Evolutionary conservation across 2,113 vertebrate species (phyloP).

Genomic region (Stegastes partitus): DNA sequence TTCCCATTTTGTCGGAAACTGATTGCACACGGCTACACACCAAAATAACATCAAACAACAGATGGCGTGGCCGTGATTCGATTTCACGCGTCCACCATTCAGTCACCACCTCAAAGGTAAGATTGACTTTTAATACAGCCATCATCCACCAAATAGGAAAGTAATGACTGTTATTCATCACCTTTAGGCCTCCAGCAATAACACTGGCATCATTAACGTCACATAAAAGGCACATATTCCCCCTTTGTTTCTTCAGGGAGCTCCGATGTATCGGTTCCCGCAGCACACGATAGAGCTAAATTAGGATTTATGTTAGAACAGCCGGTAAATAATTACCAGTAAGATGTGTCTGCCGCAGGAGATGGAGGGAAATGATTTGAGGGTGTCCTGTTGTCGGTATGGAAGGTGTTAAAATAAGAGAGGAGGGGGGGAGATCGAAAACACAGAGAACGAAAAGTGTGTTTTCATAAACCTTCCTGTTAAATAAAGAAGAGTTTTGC

Average conservation of each 20-base stretch:
- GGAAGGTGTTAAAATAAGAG: not conserved
- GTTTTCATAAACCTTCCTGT: no score
- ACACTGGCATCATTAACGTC: conserved; percentile 33
- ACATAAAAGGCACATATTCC: conserved; percentile 36
- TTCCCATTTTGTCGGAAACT: conserved; percentile 5
- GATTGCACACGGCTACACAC: conserved; percentile 7
- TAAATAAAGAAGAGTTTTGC: no score
- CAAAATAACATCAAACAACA: conserved; percentile 46
- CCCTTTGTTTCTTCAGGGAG: conserved; percentile 24
- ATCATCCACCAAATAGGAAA: conserved; percentile 43
- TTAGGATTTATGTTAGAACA: conserved; percentile 55
- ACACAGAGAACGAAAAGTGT: no score
- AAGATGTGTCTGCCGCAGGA: conserved; percentile 4
- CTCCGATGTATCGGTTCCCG: not conserved
- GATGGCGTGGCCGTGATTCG: conserved; percentile 17
- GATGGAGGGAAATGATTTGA: not conserved
- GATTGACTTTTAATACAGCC: conserved; percentile 49
- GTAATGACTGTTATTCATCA: conserved; percentile 51
- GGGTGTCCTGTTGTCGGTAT: no score
- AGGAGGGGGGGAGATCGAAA: no score
- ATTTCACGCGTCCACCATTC: conserved; percentile 17
- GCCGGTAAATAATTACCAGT: conserved; percentile 51
- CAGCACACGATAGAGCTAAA: conserved; percentile 31
- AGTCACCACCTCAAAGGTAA: conserved; percentile 34
- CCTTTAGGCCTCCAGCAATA: conserved; percentile 34